phyloP scores from a whole-genome alignment of 2,888 invertebrate species.

The Scaeva pyrastri region DNA sequence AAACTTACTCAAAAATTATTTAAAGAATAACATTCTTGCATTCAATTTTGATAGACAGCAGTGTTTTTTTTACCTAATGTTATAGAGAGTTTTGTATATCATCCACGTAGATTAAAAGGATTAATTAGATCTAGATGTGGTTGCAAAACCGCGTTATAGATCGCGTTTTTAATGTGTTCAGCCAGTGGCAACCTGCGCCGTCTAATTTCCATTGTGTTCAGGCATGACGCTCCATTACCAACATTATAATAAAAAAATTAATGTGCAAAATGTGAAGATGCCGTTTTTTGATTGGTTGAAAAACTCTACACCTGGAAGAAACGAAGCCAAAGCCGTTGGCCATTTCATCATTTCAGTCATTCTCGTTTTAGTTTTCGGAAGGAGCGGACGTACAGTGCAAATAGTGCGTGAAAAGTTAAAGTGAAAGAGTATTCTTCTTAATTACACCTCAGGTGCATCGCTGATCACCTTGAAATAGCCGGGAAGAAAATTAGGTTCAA shows the following conservation, averaged over 20 bases:
- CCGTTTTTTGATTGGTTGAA: constrained; percentile 60
- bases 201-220: no score
- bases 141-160: no score
- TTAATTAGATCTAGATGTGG: no score
- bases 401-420: constrained; percentile 48
- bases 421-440: constrained; percentile 48
- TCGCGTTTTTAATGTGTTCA: no score
- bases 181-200: no score
- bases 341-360: constrained; percentile 51
- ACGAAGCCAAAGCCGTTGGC: constrained; percentile 61
- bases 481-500: constrained; percentile 65
- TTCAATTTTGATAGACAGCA: no score
- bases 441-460: constrained; percentile 64
- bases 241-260: constrained; percentile 19
- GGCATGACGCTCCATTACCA: constrained; percentile 9
- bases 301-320: constrained; percentile 35
- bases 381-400: constrained; percentile 28
- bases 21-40: no score
- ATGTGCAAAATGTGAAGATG: constrained; percentile 64
- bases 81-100: no score
- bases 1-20: no score
- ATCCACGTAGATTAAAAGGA: no score
- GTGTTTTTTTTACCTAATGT: no score
- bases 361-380: constrained; percentile 64
- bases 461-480: constrained; percentile 63